These are phyloP conservation scores for Atta cephalotes DNA, from an alignment of 1,140 invertebrate species.

Conservation along the genomic window DNA sequence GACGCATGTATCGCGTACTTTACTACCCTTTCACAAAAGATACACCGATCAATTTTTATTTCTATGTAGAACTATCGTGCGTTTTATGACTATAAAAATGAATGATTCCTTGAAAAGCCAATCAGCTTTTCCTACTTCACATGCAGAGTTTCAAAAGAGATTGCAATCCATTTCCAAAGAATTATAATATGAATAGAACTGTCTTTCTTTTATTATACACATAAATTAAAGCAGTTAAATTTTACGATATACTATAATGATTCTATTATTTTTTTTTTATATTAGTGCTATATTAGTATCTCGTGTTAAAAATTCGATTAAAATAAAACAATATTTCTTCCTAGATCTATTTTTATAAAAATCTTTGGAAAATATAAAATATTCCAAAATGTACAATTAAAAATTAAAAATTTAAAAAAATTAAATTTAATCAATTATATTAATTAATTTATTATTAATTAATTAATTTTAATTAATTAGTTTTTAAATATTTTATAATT, in stretches of 20 bases:
- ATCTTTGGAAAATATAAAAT: background rate
- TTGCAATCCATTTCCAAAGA: background rate
- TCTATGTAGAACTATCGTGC: background rate
- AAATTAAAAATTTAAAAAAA: background rate
- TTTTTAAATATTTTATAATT: background rate
- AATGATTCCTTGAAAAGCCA: background rate
- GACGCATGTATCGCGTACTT: constrained; percentile 12
- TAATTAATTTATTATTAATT: no score
- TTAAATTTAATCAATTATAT: background rate
- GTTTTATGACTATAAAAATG: constrained; percentile 36
- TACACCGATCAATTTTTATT: constrained; percentile 41
- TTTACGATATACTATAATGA: background rate
- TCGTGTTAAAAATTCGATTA: background rate
- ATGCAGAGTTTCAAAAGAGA: background rate
- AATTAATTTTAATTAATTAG: no score
- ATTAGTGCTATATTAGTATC: background rate
- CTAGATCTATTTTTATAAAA: background rate
- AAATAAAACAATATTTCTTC: background rate
- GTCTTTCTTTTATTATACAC: background rate
- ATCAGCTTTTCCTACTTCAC: background rate
- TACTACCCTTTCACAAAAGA: constrained; percentile 21
- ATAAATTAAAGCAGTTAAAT: background rate
- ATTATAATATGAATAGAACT: background rate
- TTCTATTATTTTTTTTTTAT: background rate
- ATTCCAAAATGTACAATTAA: background rate